These are phyloP conservation scores for Prosapia bicincta DNA, from an alignment of 2,888 invertebrate species.

Conservation along the genomic window DNA sequence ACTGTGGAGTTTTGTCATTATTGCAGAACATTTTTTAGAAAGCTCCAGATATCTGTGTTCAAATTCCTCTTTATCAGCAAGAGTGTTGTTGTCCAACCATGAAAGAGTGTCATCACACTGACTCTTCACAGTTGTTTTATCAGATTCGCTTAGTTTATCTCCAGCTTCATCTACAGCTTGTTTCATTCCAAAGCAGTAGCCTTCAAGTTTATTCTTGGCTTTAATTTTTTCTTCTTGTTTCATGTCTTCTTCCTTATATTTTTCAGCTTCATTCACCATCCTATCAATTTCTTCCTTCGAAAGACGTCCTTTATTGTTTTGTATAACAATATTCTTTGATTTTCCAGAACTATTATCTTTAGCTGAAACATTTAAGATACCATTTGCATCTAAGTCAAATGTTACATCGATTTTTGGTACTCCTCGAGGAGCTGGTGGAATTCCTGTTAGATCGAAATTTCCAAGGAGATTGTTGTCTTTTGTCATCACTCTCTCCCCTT, in stretches of 20 bases:
- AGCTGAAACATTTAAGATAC: constrained; percentile 45
- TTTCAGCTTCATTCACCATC: constrained; percentile 46
- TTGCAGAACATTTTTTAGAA: constrained; percentile 46
- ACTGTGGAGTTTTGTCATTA: constrained; percentile 46
- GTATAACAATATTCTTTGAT: too few species aligned
- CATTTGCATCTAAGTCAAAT: too few species aligned
- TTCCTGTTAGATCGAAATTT: too few species aligned
- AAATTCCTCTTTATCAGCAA: constrained; percentile 50
- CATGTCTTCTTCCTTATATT: constrained; percentile 45
- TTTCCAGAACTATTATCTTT: constrained; percentile 49
- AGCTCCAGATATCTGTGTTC: constrained; percentile 48
- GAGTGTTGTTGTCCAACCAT: constrained; percentile 51
- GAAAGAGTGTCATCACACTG: constrained; percentile 45
- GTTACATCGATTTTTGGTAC: too few species aligned
- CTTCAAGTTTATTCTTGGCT: constrained; percentile 49
- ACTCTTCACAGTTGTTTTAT: constrained; percentile 44
- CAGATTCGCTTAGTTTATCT: too few species aligned
- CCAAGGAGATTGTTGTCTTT: constrained; percentile 84
- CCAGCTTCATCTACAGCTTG: constrained; percentile 45
- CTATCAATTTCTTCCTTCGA: too few species aligned
- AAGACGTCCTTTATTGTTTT: too few species aligned
- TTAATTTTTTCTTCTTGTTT: constrained; percentile 45
- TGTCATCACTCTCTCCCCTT: constrained; percentile 81
- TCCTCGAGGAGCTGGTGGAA: too few species aligned
- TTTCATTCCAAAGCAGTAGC: constrained; percentile 45